phyloP scores from a whole-genome alignment of 1,140 invertebrate species.

The Nasonia giraulti region DNA sequence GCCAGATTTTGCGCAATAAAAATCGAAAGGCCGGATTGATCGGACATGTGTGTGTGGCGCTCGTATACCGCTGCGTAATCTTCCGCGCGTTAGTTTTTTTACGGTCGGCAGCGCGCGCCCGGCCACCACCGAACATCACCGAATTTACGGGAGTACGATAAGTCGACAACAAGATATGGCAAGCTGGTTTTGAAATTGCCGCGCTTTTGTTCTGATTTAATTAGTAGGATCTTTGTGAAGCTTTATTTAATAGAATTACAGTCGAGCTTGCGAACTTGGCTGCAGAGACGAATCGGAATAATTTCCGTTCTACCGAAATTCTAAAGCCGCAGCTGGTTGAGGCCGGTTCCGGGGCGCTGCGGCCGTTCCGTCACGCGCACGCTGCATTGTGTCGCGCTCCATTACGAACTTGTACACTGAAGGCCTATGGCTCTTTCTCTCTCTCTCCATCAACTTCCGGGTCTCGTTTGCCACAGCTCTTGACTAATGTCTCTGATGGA shows the following conservation, averaged over 20 bases:
- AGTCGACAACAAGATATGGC: not conserved
- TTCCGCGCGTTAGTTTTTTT: constrained; percentile 10
- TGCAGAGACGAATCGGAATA: not conserved
- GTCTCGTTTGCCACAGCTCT: not conserved
- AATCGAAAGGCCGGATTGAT: not conserved
- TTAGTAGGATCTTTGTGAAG: too few relatives aligned
- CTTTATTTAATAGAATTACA: not conserved
- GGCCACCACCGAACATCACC: not conserved
- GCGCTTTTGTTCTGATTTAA: not conserved
- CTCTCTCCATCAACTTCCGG: not conserved
- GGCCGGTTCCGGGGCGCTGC: not conserved
- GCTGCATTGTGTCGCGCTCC: not conserved
- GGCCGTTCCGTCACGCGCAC: not conserved
- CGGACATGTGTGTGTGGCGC: not conserved
- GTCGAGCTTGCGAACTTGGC: not conserved
- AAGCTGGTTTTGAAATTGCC: constrained; percentile 7
- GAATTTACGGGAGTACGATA: constrained; percentile 22
- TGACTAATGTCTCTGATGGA: not conserved
- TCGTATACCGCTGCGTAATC: constrained; percentile 6
- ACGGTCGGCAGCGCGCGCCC: not conserved
- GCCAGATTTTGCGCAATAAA: constrained; percentile 1
- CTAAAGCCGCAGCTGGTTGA: too few relatives aligned
- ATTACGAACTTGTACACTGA: not conserved
- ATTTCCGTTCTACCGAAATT: not conserved
- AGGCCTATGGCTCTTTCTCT: not conserved